Percentiles rank a stretch among this genome's conserved stretches.
phyloP scores from a whole-genome alignment of 1,140 invertebrate genomes.

The Matsumurasca onukii region DNA sequence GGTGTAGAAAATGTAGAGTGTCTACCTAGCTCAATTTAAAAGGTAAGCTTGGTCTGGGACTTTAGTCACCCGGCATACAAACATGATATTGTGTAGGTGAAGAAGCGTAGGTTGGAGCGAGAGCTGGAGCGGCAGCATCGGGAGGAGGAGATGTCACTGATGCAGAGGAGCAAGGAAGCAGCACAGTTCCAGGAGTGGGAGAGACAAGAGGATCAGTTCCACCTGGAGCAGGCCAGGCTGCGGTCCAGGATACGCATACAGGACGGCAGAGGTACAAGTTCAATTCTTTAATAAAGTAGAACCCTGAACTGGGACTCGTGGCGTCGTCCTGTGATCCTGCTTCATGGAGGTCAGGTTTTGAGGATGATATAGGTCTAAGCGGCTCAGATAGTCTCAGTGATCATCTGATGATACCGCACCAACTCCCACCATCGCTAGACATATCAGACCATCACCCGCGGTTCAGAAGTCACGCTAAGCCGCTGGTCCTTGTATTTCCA shows the following conservation, averaged over 20 bases:
- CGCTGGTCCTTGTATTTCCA: no score
- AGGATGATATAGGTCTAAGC: background rate
- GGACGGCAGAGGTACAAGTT: slow-evolving; percentile 66
- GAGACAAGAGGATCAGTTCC: slow-evolving; percentile 92
- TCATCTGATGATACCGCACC: background rate
- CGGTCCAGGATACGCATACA: slow-evolving; percentile 94
- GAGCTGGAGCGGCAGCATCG: slow-evolving; percentile 87
- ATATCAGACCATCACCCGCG: no score
- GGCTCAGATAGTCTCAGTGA: background rate
- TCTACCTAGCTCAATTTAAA: no score
- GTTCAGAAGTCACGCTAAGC: no score
- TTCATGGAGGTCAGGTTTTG: background rate
- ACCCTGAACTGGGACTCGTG: background rate
- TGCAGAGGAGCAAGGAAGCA: slow-evolving; percentile 92
- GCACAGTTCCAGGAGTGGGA: slow-evolving; percentile 95
- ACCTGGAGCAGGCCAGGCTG: slow-evolving; percentile 84
- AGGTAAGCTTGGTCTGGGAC: no score
- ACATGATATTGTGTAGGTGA: background rate
- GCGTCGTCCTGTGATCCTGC: no score
- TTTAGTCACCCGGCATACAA: no score
- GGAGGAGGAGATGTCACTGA: slow-evolving; percentile 84
- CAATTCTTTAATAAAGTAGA: background rate
- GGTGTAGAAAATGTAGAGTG: no score
- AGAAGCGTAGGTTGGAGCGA: slow-evolving; percentile 64
- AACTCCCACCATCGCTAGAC: no score